A percentile compares a stretch with the other conserved stretches of the same genome.
Conservation (phyloP, 2,888 invertebrate genomes). For the Acleris sparsana region DNA sequence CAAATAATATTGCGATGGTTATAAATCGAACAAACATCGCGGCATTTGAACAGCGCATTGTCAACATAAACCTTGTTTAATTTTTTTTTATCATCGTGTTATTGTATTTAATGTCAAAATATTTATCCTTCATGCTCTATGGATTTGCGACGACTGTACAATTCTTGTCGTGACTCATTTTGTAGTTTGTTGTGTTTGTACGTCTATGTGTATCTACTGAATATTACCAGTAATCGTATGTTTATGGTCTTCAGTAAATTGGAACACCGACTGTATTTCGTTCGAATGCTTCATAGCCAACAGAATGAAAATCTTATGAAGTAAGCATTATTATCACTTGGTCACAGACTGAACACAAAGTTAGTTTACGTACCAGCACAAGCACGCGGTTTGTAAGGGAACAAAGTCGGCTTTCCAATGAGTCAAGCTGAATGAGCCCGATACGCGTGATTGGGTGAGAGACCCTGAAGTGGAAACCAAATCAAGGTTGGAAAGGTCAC, state of each 20-base stretch:
- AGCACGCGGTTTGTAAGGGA: slow-evolving; percentile 30
- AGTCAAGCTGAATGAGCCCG: slow-evolving; percentile 60
- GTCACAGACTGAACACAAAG: slow-evolving; percentile 42
- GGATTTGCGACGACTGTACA: slow-evolving; percentile 81
- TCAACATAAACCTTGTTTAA: slow-evolving; percentile 26
- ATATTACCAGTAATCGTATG: slow-evolving; percentile 70
- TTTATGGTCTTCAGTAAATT: slow-evolving; percentile 71
- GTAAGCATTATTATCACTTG: slow-evolving; percentile 41
- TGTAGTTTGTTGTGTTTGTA: slow-evolving; percentile 82
- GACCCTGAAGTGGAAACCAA: slow-evolving; percentile 91
- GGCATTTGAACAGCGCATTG: slow-evolving; percentile 30
- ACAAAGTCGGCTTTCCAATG: slow-evolving; percentile 67
- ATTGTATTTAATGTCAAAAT: slow-evolving; percentile 32
- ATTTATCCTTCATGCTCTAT: slow-evolving; percentile 58
- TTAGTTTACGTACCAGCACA: slow-evolving; percentile 53
- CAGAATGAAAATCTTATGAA: slow-evolving; percentile 39
- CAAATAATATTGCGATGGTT: slow-evolving; percentile 4
- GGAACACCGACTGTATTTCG: slow-evolving; percentile 72
- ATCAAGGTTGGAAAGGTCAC: slow-evolving; percentile 91
- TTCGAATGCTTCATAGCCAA: slow-evolving; percentile 49
- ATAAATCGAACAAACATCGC: slow-evolving; percentile 27
- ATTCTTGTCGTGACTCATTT: slow-evolving; percentile 76
- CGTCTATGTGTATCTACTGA: slow-evolving; percentile 80
- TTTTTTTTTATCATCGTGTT: slow-evolving; percentile 28
- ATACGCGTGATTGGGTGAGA: slow-evolving; percentile 80